Evolutionary conservation across 2,113 vertebrate genomes (phyloP).

Genomic region (Aix galericulata): DNA sequence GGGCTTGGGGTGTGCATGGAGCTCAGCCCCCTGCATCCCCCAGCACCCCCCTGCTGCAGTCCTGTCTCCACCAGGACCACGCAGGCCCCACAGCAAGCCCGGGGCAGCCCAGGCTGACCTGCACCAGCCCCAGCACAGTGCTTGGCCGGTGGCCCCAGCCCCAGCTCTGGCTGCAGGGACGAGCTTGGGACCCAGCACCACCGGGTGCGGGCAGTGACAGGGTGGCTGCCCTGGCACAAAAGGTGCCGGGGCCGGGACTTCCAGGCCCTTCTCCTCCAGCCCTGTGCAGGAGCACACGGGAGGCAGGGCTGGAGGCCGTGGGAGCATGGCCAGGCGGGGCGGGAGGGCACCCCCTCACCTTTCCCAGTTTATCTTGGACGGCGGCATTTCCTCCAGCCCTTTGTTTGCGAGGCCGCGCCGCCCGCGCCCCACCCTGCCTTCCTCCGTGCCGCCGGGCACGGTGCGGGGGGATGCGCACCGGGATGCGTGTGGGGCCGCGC

Average conservation of each 20-base stretch:
- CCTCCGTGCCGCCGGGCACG: background rate
- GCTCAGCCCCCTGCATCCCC: no score
- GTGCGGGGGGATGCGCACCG: background rate
- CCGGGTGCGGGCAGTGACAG: background rate
- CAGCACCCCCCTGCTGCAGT: background rate
- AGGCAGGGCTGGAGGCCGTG: background rate
- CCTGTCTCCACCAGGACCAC: background rate
- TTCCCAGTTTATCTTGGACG: slow-evolving; percentile 3
- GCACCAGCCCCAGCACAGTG: no score
- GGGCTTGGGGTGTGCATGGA: background rate
- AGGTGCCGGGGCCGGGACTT: fast-evolving
- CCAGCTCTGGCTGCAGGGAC: background rate
- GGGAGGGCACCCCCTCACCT: background rate
- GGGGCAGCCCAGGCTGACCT: background rate
- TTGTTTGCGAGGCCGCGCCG: background rate
- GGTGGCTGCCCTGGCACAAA: fast-evolving
- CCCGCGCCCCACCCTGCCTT: background rate
- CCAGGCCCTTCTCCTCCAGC: background rate
- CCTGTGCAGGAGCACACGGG: fast-evolving
- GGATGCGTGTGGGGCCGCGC: background rate
- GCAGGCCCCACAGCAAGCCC: background rate
- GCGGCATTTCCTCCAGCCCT: background rate
- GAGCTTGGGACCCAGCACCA: fast-evolving
- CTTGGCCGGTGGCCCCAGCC: background rate
- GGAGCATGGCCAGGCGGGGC: background rate